Conservation (phyloP, 1,140 invertebrate species). For the Bombus turneri region DNA sequence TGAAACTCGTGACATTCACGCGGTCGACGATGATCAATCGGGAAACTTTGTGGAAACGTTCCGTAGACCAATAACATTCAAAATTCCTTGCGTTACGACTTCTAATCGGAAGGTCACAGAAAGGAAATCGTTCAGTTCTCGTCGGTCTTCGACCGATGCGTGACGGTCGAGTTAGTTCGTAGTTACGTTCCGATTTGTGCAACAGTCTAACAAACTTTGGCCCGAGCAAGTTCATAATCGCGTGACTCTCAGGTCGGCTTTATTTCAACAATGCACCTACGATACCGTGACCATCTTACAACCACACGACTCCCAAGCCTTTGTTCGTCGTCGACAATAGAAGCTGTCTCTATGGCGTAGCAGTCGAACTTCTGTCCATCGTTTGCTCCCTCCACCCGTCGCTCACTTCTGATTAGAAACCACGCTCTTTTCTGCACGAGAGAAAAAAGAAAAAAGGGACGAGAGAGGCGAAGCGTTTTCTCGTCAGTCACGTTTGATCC, state of each 20-base stretch:
- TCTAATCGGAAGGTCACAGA: background rate
- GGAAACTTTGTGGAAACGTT: background rate
- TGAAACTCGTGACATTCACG: no score
- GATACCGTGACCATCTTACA: background rate
- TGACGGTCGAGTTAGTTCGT: background rate
- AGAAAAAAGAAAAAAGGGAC: background rate
- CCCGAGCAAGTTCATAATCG: background rate
- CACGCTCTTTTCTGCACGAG: background rate
- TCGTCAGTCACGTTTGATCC: background rate
- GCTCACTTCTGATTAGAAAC: constrained; percentile 4
- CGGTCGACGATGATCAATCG: background rate
- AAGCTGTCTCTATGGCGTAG: background rate
- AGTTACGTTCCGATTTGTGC: background rate
- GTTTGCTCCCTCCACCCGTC: background rate
- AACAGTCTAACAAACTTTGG: background rate
- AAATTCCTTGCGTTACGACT: background rate
- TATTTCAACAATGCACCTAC: background rate
- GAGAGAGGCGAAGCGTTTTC: background rate
- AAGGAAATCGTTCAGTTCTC: background rate
- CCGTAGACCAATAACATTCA: background rate
- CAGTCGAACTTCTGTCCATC: background rate
- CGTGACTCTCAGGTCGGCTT: background rate
- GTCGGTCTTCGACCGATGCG: background rate
- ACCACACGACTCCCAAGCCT: background rate
- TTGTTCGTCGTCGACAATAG: background rate